phyloP scores from a whole-genome alignment of 2,797 vertebrate species.

The Sebastes aleutianus region DNA sequence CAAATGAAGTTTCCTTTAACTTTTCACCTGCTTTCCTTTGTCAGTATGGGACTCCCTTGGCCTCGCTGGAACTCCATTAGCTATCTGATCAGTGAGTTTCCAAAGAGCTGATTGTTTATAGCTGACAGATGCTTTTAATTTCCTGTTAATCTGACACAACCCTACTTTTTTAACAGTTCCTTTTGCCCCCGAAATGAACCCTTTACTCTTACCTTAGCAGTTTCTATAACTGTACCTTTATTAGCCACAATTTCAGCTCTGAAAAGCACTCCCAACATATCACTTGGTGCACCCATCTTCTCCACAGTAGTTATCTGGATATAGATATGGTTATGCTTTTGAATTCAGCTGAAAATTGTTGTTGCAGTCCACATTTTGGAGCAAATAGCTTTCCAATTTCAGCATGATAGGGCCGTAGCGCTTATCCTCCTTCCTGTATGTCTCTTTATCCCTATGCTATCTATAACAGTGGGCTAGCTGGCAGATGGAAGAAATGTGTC shows the following conservation, averaged over 20 bases:
- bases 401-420: not conserved
- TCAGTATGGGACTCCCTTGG: not conserved
- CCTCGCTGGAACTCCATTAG: not conserved
- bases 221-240: not conserved
- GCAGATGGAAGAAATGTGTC: not conserved
- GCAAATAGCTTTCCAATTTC: slow-evolving; percentile 23
- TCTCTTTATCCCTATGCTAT: not conserved
- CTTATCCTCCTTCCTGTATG: slow-evolving; percentile 30
- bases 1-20: not conserved
- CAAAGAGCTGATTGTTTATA: not conserved
- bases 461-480: not conserved
- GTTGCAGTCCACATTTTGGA: not conserved
- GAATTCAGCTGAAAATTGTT: slow-evolving; percentile 6
- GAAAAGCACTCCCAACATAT: not conserved
- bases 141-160: not conserved
- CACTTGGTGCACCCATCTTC: not conserved
- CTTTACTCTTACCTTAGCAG: not conserved
- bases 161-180: not conserved
- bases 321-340: slow-evolving; percentile 2
- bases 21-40: not conserved
- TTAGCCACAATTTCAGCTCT: not conserved
- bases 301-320: not conserved
- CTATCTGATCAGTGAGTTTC: not conserved
- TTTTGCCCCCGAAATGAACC: not conserved
- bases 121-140: not conserved